Evolutionary conservation across 2,888 invertebrate genomes (phyloP), one percentile per base, ranked within the genome.

Genomic region (Diarsia dahlii): DNA sequence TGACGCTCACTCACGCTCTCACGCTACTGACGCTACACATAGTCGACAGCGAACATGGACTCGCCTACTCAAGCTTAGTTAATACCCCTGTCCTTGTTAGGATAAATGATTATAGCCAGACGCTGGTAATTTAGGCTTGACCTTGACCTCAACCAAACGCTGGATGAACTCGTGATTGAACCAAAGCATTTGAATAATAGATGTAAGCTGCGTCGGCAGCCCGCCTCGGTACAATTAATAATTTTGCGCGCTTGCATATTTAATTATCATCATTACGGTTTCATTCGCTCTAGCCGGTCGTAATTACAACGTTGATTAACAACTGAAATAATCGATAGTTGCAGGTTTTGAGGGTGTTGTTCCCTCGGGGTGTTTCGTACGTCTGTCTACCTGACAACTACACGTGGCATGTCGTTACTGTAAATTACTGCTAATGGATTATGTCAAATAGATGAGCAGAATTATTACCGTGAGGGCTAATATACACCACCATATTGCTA

Each of bases 131-230:
- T 84, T 78, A 71, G 63, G 45, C 63, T 54, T 80, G 76, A 80
- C 86, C 88, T 88, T 89, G 89, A 86, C 88, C 86, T 76, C 48
- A 71, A 58, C 20, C 74, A 81, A 75, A 68, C 62, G 76, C 66
- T 78, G 74, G 76, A 68, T 82, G 85, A 88, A 84, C 87, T 84
- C 80, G 69, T 87, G 81, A 88, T 89, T 87, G 82, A 87, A 87
- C 88, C 78, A 89, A 89, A 91, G 88, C 85, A 86, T 89, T 89
- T 91, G 91, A 91, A 91, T 92, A 89, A 90, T 90, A 89, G 89
- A 91, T 89, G 84, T 78, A 69, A 78, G 84, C 80, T 81, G 86
- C 83, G 85, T 86, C 88, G 86, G 80, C 86, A 82, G 79, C 82
- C 84, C 77, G 85, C 82, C 84, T 86, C 82, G 63, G 76, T 78